Evolutionary conservation across 2,888 invertebrate genomes (phyloP).

Genomic region (Nephrotoma appendiculata): DNA sequence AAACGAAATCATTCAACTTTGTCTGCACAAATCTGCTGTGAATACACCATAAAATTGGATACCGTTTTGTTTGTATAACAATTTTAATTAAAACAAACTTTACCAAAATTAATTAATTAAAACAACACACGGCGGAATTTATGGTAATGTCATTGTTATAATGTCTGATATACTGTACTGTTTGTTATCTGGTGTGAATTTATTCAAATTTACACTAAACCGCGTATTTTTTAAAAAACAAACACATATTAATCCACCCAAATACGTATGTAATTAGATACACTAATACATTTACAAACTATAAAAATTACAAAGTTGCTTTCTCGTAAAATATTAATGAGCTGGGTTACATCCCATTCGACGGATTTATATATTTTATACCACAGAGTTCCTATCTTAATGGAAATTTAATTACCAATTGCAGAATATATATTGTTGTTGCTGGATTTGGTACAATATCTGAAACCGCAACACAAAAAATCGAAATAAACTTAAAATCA

Average conservation of each 20-base stretch:
- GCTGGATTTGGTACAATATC: neutral
- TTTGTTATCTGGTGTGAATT: neutral
- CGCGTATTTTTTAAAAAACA: no score
- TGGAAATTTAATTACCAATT: neutral
- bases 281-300: neutral
- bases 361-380: neutral
- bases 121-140: neutral
- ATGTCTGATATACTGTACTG: neutral
- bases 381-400: neutral
- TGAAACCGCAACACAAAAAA: neutral
- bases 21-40: neutral
- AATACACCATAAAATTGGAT: neutral
- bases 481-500: neutral
- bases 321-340: neutral
- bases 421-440: neutral
- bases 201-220: no score
- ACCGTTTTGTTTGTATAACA: neutral
- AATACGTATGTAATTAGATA: neutral
- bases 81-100: neutral
- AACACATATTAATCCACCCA: neutral
- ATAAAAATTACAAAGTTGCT: neutral
- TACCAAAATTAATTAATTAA: no score
- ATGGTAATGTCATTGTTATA: neutral
- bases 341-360: neutral
- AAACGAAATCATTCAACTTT: neutral